Evolutionary conservation across 2,888 invertebrate genomes (phyloP).

Genomic region (Sesia apiformis): DNA sequence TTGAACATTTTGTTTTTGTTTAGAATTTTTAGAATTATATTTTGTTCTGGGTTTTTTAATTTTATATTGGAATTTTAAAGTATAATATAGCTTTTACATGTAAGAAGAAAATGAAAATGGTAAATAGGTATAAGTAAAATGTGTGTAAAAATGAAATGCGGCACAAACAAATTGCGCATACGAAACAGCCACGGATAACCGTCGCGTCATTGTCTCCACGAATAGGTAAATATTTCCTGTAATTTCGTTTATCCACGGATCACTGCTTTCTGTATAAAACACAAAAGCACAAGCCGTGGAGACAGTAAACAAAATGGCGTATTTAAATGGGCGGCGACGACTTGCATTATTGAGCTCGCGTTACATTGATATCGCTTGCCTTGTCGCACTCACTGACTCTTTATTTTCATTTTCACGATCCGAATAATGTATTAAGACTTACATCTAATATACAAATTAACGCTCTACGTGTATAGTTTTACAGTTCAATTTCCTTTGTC

Average conservation of each 20-base stretch:
- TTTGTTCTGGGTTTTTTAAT: no score
- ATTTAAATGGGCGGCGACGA: slow-evolving; percentile 71
- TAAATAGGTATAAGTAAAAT: no score
- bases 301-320: slow-evolving; percentile 73
- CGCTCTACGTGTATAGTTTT: neutral
- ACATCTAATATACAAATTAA: slow-evolving; percentile 20
- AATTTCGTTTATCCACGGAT: slow-evolving; percentile 64
- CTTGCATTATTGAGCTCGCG: slow-evolving; percentile 43
- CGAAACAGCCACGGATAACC: slow-evolving; percentile 15
- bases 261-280: slow-evolving; percentile 61
- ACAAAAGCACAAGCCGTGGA: slow-evolving; percentile 52
- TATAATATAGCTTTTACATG: no score
- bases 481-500: slow-evolving; percentile 19
- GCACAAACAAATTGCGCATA: no score
- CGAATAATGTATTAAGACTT: slow-evolving; percentile 28
- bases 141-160: no score
- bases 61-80: no score
- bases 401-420: slow-evolving; percentile 46
- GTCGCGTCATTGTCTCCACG: slow-evolving; percentile 30
- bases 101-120: no score
- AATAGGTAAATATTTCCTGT: slow-evolving; percentile 65
- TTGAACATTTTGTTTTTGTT: no score
- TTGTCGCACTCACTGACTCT: slow-evolving; percentile 47
- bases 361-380: slow-evolving; percentile 26
- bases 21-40: no score